Percentiles rank a stretch among this genome's conserved stretches.
phyloP scores from a whole-genome alignment of 2,113 vertebrate species.

The Barnardius zonarius region DNA sequence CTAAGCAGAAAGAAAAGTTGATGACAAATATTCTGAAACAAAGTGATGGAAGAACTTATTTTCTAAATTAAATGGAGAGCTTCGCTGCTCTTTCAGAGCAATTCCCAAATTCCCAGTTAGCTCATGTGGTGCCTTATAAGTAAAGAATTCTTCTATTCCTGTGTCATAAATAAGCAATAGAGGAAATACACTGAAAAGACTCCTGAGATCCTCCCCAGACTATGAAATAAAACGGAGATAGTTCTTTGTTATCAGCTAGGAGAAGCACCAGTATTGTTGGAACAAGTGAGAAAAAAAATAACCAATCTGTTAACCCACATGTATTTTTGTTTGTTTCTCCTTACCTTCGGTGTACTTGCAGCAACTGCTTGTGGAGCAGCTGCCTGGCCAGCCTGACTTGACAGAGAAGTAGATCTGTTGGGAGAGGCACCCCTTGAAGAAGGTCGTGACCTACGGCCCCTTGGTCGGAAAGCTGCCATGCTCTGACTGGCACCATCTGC shows the following conservation, averaged over 20 bases:
- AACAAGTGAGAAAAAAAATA: background rate
- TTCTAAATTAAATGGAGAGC: background rate
- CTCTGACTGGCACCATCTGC: conserved; percentile 92
- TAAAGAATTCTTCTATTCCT: background rate
- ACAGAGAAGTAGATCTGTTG: conserved; percentile 86
- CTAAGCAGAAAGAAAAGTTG: conserved; percentile 20
- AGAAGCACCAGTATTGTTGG: background rate
- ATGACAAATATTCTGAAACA: conserved; percentile 41
- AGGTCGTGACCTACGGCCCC: conserved; percentile 91
- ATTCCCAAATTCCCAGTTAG: background rate
- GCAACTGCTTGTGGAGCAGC: conserved; percentile 72
- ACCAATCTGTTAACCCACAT: background rate
- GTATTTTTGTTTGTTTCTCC: background rate
- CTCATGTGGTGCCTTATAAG: background rate
- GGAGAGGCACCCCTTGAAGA: conserved; percentile 92
- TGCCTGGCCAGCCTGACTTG: conserved; percentile 84
- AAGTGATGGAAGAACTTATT: background rate
- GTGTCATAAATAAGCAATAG: background rate
- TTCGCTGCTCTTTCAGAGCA: background rate
- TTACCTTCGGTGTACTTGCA: conserved; percentile 87
- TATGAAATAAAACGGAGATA: background rate
- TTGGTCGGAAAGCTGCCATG: conserved; percentile 93
- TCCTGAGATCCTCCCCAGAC: background rate
- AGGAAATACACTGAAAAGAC: background rate
- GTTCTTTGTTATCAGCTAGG: background rate